Base-by-base conservation (phyloP, 2,888 invertebrate genomes). In the Lingula anatina region DNA sequence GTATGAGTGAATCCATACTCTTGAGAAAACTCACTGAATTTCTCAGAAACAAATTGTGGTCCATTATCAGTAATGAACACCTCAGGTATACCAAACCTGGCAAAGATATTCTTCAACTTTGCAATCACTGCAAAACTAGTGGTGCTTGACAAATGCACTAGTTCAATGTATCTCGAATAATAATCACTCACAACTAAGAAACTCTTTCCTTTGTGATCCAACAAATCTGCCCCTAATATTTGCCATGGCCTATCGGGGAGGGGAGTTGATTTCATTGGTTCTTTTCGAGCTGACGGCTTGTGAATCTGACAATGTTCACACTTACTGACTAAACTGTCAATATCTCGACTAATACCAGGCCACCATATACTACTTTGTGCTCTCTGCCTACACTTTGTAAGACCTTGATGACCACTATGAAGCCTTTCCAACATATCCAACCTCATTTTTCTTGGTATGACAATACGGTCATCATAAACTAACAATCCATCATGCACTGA, bases 351-450 rank as follows among this genome's bases (percentile, higher is more conserved):
- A 9, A 59, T 46, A 1, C 38, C 27, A 18, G 57, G 57, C 56
- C 59, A 60, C 50, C 51, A 62, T 7, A 59, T 54, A 5, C 45
- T 31, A 9, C 26, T n/a, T n/a, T n/a, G n/a, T n/a, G n/a, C n/a
- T n/a, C n/a, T n/a, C n/a, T n/a, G n/a, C n/a, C n/a, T n/a, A n/a
- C n/a, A n/a, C n/a, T n/a, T n/a, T n/a, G n/a, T n/a, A n/a, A n/a
- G n/a, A n/a, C n/a, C n/a, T n/a, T n/a, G 44, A 31, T 60, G 60
- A 9, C 60, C 58, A 4, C 52, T 47, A 39, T 59, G 59, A 5
- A 60, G 46, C n/a, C 24, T 26, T 18, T 46, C 37, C 24, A 59
- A 37, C 2, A 56, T 47, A 5, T 54, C 51, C 20, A 25, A 3
- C 20, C 46, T 28, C 43, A 55, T 15, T 18, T 39, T n/a, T n/a